Evolutionary conservation across 2,888 invertebrate species (phyloP).

Genomic region (Phyllotreta cruciferae): DNA sequence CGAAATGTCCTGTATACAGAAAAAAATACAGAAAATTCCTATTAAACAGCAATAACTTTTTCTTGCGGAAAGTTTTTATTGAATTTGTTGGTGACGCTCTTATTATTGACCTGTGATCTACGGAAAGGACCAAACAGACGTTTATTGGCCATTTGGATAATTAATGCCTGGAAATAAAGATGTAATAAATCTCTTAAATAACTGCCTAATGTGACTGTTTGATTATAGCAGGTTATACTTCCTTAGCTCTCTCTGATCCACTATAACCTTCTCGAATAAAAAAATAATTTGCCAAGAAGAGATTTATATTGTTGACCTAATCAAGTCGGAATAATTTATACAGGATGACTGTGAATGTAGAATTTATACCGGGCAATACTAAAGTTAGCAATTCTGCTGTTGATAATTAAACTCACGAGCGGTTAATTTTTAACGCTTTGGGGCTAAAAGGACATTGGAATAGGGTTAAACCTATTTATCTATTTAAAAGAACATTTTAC

Average conservation of each 20-base stretch:
- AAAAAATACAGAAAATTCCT: background rate
- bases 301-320: too few relatives aligned
- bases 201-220: constrained; percentile 16
- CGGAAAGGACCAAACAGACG: constrained; percentile 7
- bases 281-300: constrained; percentile 5
- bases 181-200: constrained; percentile 12
- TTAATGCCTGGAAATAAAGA: constrained; percentile 10
- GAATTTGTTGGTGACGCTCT: constrained; percentile 12
- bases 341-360: too few relatives aligned
- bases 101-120: constrained; percentile 16
- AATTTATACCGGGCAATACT: too few relatives aligned
- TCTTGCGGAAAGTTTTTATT: constrained; percentile 24
- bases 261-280: background rate
- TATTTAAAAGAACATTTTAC: too few relatives aligned
- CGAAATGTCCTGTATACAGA: too few relatives aligned
- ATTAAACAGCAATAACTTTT: background rate
- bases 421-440: too few relatives aligned
- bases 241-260: constrained; percentile 1
- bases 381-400: too few relatives aligned
- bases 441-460: too few relatives aligned
- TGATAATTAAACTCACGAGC: too few relatives aligned
- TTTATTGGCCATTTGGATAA: constrained; percentile 13
- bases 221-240: constrained; percentile 9
- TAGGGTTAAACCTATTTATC: too few relatives aligned
- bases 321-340: too few relatives aligned